Conservation (phyloP, 2,797 vertebrate genomes). For the Miichthys miiuy region DNA sequence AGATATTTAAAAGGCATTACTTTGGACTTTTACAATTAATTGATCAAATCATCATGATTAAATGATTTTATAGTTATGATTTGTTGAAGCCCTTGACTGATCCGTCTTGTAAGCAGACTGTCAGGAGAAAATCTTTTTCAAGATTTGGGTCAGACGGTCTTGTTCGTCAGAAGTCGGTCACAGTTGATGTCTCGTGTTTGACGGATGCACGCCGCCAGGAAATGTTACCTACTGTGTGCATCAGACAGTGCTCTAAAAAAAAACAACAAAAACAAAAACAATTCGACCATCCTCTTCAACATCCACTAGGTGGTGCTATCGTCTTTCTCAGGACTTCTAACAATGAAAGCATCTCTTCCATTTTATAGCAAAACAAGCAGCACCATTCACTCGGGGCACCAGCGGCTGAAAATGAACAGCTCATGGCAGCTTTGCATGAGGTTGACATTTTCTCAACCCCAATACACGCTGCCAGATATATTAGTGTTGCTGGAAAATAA, state of each 20-base stretch:
- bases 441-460: conserved; percentile 81
- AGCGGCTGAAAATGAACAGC: conserved; percentile 77
- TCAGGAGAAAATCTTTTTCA: neutral
- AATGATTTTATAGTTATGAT: neutral
- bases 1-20: neutral
- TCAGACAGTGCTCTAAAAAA: neutral
- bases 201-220: neutral
- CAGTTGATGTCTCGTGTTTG: neutral
- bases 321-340: conserved; percentile 43
- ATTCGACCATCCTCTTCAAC: neutral
- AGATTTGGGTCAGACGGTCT: neutral
- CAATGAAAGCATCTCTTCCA: conserved; percentile 58
- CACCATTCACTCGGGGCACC: conserved; percentile 67
- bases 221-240: neutral
- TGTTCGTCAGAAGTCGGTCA: neutral
- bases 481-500: conserved; percentile 64
- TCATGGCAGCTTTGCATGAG: conserved; percentile 76
- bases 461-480: conserved; percentile 73
- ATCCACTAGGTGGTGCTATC: conserved; percentile 77
- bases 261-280: neutral
- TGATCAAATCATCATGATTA: neutral
- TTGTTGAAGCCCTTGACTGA: neutral
- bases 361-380: conserved; percentile 64
- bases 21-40: neutral
- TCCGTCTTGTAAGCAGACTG: neutral